Conservation (phyloP, 2,113 vertebrate genomes). For the Odocoileus hemionus region DNA sequence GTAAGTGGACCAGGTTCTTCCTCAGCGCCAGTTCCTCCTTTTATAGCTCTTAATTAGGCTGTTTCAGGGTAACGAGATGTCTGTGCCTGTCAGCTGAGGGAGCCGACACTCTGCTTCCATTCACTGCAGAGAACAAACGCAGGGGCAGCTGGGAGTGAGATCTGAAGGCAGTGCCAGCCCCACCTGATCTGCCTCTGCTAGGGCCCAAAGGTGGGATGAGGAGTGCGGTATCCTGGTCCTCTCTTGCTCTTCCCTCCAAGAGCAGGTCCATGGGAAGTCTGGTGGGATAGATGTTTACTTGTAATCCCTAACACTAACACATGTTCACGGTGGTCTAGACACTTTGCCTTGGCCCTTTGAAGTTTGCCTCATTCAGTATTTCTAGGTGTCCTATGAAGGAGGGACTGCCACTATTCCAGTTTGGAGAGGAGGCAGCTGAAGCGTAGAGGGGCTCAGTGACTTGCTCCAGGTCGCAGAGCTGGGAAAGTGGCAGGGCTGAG, state of each 20-base stretch:
- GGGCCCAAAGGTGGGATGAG: background rate
- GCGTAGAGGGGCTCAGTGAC: background rate
- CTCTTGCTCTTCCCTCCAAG: background rate
- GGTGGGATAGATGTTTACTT: too few relatives aligned
- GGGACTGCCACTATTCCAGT: background rate
- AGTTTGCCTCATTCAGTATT: background rate
- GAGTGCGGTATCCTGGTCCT: accelerated
- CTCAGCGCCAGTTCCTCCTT: background rate
- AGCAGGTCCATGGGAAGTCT: background rate
- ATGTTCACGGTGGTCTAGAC: background rate
- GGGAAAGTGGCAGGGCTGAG: background rate
- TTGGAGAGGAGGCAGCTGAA: background rate
- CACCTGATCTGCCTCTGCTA: background rate
- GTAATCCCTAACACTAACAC: background rate
- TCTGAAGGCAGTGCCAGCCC: background rate
- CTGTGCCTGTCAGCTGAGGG: background rate
- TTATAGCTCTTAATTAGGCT: background rate
- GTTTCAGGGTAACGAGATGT: background rate
- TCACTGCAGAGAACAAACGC: background rate
- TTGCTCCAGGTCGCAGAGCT: background rate
- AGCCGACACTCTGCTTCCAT: background rate
- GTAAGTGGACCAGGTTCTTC: background rate
- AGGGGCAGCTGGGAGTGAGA: background rate
- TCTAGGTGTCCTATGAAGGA: background rate
- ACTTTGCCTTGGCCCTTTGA: background rate